Evolutionary conservation across 2,113 vertebrate species (phyloP).

Genomic region (Fulica atra): DNA sequence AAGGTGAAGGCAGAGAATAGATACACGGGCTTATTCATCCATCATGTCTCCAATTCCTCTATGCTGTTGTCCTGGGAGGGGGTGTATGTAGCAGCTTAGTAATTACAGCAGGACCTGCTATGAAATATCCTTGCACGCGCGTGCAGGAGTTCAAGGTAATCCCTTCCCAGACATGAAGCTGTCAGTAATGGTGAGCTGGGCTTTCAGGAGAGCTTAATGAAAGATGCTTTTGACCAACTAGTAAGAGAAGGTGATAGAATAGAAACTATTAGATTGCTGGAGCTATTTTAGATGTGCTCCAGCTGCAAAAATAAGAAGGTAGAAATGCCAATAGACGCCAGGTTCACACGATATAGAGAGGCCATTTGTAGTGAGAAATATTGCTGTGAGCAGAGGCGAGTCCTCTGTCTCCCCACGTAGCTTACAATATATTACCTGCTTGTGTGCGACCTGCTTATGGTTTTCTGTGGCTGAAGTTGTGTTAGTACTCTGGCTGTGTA

Average conservation of each 20-base stretch:
- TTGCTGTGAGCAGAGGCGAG: slow-evolving; percentile 44
- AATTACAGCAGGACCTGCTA: not conserved
- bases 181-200: not conserved
- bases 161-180: not conserved
- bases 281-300: not conserved
- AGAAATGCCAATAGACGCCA: not conserved
- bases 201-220: not conserved
- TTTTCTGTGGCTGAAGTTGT: not conserved
- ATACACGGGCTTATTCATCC: not conserved
- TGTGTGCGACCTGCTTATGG: slow-evolving; percentile 46
- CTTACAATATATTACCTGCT: slow-evolving; percentile 36
- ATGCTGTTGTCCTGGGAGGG: not conserved
- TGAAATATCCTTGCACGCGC: not conserved
- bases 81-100: not conserved
- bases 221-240: not conserved
- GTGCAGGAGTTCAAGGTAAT: not conserved
- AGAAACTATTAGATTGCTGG: not conserved
- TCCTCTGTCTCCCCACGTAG: slow-evolving; percentile 27
- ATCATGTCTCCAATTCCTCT: not conserved
- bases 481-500: slow-evolving; percentile 8
- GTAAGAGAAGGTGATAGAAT: not conserved
- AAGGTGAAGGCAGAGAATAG: not conserved
- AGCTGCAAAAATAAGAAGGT: not conserved
- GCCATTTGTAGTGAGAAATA: slow-evolving; percentile 65
- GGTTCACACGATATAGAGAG: not conserved